A percentile compares a stretch with the other conserved stretches of the same genome.
These are phyloP conservation scores for Ptilonorhynchus violaceus DNA, from an alignment of 2,113 vertebrate species.

Conservation along the genomic window DNA sequence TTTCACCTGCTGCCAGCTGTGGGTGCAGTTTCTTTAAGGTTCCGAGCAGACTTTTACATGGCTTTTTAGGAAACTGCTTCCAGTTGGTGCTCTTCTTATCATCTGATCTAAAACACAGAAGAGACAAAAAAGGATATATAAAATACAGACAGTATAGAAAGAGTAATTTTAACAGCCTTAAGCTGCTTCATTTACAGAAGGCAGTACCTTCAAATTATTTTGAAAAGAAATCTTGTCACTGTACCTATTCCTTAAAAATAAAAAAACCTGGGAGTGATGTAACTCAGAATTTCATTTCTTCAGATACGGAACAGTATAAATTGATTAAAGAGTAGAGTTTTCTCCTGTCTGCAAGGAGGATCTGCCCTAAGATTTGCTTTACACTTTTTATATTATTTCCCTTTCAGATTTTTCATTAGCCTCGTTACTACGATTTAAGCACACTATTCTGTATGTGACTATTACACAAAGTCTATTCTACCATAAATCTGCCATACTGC, in stretches of 20 bases:
- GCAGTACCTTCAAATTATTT: neutral
- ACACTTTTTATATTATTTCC: neutral
- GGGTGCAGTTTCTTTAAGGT: slow-evolving; percentile 85
- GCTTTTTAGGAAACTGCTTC: slow-evolving; percentile 98
- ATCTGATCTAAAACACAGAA: slow-evolving; percentile 80
- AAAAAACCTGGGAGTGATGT: neutral
- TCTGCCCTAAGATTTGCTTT: neutral
- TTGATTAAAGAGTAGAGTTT: neutral
- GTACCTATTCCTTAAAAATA: neutral
- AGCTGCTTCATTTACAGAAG: neutral
- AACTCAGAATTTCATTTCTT: neutral
- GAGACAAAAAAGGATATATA: neutral
- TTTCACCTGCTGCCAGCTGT: slow-evolving; percentile 85
- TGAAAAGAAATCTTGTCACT: neutral
- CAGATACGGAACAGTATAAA: neutral
- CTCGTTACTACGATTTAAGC: neutral
- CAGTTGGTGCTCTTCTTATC: slow-evolving; percentile 91
- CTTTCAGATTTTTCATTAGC: neutral
- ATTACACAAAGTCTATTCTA: neutral
- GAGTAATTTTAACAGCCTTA: neutral
- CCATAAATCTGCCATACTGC: neutral
- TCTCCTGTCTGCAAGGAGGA: neutral
- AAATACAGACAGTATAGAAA: neutral
- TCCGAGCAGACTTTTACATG: slow-evolving; percentile 87
- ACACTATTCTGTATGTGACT: neutral